These are phyloP conservation scores for Julus scandinavius DNA, from an alignment of 2,888 invertebrate genomes.

Conservation along the genomic window DNA sequence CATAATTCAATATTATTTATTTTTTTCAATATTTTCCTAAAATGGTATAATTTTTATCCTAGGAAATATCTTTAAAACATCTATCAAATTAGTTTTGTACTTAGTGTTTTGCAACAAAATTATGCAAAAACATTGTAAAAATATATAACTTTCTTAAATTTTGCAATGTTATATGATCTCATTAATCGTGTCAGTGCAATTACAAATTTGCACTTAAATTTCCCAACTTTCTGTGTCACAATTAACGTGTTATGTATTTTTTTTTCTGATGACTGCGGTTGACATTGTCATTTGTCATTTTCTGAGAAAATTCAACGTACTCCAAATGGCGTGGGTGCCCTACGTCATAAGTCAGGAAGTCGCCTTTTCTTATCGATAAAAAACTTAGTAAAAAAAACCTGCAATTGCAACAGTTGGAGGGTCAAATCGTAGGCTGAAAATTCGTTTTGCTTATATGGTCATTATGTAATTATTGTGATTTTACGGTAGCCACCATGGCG, in stretches of 20 bases:
- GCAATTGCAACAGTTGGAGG: background rate
- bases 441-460: constrained; percentile 2
- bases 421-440: background rate
- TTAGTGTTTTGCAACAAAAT: no score
- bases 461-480: constrained; percentile 9
- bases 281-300: constrained; percentile 34
- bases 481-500: background rate
- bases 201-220: background rate
- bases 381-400: background rate
- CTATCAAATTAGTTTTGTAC: no score
- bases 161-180: background rate
- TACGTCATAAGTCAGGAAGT: background rate
- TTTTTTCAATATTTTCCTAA: no score
- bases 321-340: background rate
- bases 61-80: no score
- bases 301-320: background rate
- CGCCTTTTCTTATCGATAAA: background rate
- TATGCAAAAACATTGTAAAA: background rate
- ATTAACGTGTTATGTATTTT: constrained; percentile 1
- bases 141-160: background rate
- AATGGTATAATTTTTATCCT: no score
- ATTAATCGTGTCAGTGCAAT: background rate
- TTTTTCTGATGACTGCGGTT: background rate
- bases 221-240: background rate
- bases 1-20: no score